Percentiles rank a stretch among this genome's conserved stretches.
Conservation (phyloP, 64 coral and sea anemone genomes). For the Porites lutea region DNA sequence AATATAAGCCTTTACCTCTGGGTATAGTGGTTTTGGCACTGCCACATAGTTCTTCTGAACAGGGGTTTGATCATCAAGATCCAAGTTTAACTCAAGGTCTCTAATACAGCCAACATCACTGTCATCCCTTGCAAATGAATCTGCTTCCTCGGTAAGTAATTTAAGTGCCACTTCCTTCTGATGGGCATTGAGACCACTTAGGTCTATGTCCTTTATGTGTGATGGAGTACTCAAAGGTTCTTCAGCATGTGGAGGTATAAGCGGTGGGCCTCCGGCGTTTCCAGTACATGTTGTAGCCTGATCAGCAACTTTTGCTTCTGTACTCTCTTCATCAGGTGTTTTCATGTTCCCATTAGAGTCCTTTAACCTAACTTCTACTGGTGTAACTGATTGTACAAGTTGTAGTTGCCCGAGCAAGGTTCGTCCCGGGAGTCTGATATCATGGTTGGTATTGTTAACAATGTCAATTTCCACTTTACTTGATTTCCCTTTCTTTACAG, state of each 20-base stretch:
- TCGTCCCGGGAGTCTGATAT: background rate
- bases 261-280: too few relatives aligned
- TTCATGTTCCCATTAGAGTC: background rate
- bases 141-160: conserved; percentile 33
- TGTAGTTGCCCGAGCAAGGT: conserved; percentile 24
- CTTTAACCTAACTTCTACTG: background rate
- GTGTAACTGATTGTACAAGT: conserved; percentile 12
- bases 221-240: too few relatives aligned
- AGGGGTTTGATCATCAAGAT: conserved; percentile 45
- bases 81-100: conserved; percentile 66
- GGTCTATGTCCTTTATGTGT: conserved; percentile 32
- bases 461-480: background rate
- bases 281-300: too few relatives aligned
- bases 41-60: conserved; percentile 70
- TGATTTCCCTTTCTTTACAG: conserved; percentile 4
- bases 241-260: too few relatives aligned
- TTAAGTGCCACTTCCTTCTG: conserved; percentile 26
- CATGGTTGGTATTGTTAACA: background rate
- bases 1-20: conserved; percentile 81
- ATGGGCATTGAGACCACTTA: conserved; percentile 17
- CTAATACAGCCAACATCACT: conserved; percentile 64
- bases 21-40: conserved; percentile 72
- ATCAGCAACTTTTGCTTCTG: too few relatives aligned
- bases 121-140: conserved; percentile 59
- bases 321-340: too few relatives aligned